Percentiles rank a stretch among this genome's conserved stretches.
Evolutionary conservation across 1,140 invertebrate genomes (phyloP).

Genomic region (Eurosta solidaginis): DNA sequence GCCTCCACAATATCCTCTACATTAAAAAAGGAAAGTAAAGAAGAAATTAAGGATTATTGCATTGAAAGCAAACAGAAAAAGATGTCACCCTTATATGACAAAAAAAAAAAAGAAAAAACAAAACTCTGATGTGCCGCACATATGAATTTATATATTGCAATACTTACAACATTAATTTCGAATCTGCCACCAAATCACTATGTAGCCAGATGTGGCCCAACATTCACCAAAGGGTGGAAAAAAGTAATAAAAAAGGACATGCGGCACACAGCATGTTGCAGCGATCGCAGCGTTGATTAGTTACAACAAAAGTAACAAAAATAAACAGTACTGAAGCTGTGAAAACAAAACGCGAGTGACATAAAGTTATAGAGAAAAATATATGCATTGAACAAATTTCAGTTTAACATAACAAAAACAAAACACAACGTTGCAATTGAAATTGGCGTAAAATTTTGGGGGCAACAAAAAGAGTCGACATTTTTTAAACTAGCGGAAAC

Average conservation of each 20-base stretch:
- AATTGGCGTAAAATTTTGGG: no score
- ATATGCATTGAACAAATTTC: background rate
- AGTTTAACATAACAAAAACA: background rate
- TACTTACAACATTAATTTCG: background rate
- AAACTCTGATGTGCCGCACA: no score
- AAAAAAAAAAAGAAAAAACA: background rate
- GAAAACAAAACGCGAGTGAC: background rate
- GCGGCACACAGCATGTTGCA: background rate
- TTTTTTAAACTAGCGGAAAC: background rate
- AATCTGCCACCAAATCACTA: background rate
- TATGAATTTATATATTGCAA: no score
- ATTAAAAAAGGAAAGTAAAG: background rate
- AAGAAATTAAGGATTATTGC: background rate
- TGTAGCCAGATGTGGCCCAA: background rate
- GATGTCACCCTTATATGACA: background rate
- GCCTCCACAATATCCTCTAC: no score
- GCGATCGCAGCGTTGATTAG: conserved; percentile 19
- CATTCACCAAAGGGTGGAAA: background rate
- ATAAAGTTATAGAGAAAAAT: background rate
- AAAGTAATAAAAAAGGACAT: background rate
- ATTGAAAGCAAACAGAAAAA: background rate
- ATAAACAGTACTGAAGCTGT: background rate
- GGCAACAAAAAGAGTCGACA: no score
- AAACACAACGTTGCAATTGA: no score
- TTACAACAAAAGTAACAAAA: conserved; percentile 3